Evolutionary conservation across 30 jellyfish, hydroid and myxozoan species (phyloP), one percentile per base, ranked within the genome.

Genomic region (Pelagia noctiluca): DNA sequence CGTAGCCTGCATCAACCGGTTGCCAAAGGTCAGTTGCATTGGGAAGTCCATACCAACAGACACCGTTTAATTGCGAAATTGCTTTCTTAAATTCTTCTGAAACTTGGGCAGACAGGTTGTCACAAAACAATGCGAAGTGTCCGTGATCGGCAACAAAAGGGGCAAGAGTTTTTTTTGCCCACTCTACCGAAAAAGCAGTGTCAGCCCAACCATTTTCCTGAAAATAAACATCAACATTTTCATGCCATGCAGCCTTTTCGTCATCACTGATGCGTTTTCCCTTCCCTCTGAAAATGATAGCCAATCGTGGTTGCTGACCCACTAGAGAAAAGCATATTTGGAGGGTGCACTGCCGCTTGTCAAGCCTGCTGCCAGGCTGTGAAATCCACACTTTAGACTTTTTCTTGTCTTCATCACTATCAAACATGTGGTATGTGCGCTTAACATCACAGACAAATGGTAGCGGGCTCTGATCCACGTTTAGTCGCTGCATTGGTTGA

Each of bases 201-300:
- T 82, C 89, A 18, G 90, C 90, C 92, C 90, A 80, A 3, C 89
- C 90, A 35, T 28, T 2, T 19, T 23, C 82, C 28, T 80, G 90
- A 2, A 1, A 80, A 30, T 71, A 83, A 18, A 83, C 92, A 42
- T 83, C 94, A 26, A 71, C 94, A 16, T 33, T 48, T 22, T 21
- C 4, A 57, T 75, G 48, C 21, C 42, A 73, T 11, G 95, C 91
- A 2, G 35, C 35, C 19, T 1, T 64, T 50, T 74, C 86, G 31
- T n/a, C 86, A 26, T 54, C 50, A 23, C 63, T 74, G 28, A 60
- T 73, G 28, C 94, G 60, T 38, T 32, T 85, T 32, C 95, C 95
- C 11, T 21, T 50, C 4, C 95, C 95, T 12, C 90, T 34, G 79
- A 85, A 85, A 19, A 85, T 85, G 35, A 83, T 12, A 12, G 94